A percentile compares a stretch with the other conserved stretches of the same genome.
phyloP scores from a whole-genome alignment of 1,140 invertebrate species.

The Eurosta solidaginis region DNA sequence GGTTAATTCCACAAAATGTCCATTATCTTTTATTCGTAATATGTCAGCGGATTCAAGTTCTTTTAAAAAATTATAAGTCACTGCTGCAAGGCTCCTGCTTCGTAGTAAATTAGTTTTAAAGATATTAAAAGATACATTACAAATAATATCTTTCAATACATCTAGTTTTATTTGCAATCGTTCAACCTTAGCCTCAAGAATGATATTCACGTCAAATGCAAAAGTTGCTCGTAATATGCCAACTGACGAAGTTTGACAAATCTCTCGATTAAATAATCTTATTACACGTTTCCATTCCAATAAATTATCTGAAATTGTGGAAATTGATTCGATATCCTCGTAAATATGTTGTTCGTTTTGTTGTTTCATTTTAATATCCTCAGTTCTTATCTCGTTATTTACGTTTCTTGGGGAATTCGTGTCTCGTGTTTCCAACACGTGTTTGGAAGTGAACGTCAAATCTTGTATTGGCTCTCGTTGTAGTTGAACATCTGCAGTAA shows the following conservation, averaged over 20 bases:
- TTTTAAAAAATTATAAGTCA: conserved; percentile 30
- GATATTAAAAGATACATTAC: conserved; percentile 15
- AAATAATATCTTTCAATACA: conserved; percentile 27
- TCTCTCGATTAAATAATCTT: background rate
- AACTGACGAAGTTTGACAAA: background rate
- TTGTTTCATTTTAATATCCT: background rate
- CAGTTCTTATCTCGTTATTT: too few species aligned
- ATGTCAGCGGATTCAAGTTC: conserved; percentile 30
- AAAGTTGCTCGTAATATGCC: background rate
- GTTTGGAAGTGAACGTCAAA: too few species aligned
- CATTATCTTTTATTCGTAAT: conserved; percentile 26
- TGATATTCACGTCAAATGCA: background rate
- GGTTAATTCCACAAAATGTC: conserved; percentile 12
- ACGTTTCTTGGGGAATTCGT: too few species aligned
- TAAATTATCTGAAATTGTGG: conserved; percentile 1
- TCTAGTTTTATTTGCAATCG: conserved; percentile 6
- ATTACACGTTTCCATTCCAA: background rate
- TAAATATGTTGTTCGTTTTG: background rate
- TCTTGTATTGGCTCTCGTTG: too few species aligned
- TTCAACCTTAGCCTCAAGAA: background rate
- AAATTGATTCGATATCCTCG: conserved; percentile 1
- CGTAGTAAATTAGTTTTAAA: background rate
- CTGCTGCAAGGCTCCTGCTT: background rate
- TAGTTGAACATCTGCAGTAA: too few species aligned
- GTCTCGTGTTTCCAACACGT: background rate